Evolutionary conservation across 2,888 invertebrate species (phyloP), one percentile per base, ranked within the genome.

Genomic region (Xestia rhomboidea): DNA sequence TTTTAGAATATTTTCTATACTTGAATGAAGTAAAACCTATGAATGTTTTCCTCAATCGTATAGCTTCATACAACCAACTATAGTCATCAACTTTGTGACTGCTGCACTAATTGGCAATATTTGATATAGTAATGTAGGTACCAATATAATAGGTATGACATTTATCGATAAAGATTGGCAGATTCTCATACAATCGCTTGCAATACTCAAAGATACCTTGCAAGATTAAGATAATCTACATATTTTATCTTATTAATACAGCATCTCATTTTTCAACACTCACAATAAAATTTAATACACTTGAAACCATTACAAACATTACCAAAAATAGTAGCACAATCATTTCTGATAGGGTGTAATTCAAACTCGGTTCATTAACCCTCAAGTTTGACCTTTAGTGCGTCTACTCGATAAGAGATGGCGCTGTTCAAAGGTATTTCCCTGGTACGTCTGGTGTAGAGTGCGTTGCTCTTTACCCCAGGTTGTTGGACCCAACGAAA

Each of bases 391-490:
- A 92, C 91, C 91, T 88, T 88, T 91, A 88, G 87, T 90, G 81
- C 80, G 67, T 73, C 92, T 90, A 90, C 73, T 86, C 76, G 84
- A 77, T 87, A 86, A 81, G 68, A 92, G 92, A 91, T 92, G 92
- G 94, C 95, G 93, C 80, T 90, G 81, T 82, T 49, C 69, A 68
- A 77, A 87, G 88, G 89, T 87, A 87, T 88, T 88, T 89, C 88
- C 92, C 90, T 88, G 89, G 90, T 87, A 89, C 89, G 86, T 90
- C 89, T 88, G 86, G 79, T 72, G 78, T 74, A 44, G 89, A 93
- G 95, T 92, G 82, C 95, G 92, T 94, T 95, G 95, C 90, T 93
- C 95, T 86, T 91, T 85, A 66, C 51, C 78, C 51, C 74, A 90
- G 94, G 94, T 94, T 93, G 88, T 91, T 94, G 92, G 91, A 90